Percentiles rank a stretch among this genome's conserved stretches.
These are phyloP conservation scores for Heliconius erato DNA, from an alignment of 2,888 invertebrate species.

Conservation along the genomic window DNA sequence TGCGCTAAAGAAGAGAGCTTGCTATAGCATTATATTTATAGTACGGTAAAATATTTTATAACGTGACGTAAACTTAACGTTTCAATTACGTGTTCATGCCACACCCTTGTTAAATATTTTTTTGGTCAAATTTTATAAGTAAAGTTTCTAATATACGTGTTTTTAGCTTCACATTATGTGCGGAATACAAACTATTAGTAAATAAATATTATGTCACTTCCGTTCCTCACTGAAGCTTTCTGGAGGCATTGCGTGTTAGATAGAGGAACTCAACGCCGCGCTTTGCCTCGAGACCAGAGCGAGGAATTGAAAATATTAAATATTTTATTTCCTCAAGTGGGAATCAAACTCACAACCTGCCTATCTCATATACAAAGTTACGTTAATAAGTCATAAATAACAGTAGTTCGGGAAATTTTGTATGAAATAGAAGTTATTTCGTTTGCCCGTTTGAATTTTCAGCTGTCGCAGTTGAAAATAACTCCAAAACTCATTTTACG, in stretches of 20 bases:
- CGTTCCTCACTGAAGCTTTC: no score
- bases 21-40: background rate
- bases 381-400: constrained; percentile 41
- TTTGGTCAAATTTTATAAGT: background rate
- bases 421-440: constrained; percentile 51
- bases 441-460: constrained; percentile 50
- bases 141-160: background rate
- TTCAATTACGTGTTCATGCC: constrained; percentile 13
- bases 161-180: no score
- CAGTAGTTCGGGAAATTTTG: constrained; percentile 44
- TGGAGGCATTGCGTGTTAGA: no score
- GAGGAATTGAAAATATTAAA: background rate
- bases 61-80: constrained; percentile 27
- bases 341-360: background rate
- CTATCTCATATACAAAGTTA: constrained; percentile 2
- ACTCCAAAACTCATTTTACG: constrained; percentile 47
- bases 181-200: no score
- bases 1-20: background rate
- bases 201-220: no score
- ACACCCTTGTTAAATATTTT: background rate
- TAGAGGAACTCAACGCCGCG: background rate
- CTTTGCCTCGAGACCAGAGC: background rate
- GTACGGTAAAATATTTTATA: constrained; percentile 37
- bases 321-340: background rate
- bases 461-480: constrained; percentile 44